phyloP scores from a whole-genome alignment of 2,888 invertebrate genomes.

The Drosophila buzzatii region DNA sequence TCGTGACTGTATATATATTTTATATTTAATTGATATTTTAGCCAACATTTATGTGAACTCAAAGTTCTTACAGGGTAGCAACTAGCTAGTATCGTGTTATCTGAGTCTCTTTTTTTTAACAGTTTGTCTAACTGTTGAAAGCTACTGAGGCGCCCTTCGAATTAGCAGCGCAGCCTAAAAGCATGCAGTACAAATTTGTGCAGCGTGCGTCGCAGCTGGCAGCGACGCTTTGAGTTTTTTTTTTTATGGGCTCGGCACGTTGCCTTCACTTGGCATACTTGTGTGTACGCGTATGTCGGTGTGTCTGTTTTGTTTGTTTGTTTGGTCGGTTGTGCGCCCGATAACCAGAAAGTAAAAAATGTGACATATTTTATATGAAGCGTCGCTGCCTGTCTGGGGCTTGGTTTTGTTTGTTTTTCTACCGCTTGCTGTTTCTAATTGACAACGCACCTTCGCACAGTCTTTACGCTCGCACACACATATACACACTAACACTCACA shows the following conservation, averaged over 20 bases:
- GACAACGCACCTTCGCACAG: constrained; percentile 67
- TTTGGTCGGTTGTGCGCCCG: constrained; percentile 54
- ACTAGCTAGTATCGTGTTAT: neutral
- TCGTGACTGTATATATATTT: neutral
- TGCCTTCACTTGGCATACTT: constrained; percentile 23
- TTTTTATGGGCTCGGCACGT: constrained; percentile 79
- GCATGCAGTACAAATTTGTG: constrained; percentile 42
- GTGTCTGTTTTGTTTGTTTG: constrained; percentile 33
- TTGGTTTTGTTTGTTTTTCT: constrained; percentile 56
- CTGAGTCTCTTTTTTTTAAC: constrained; percentile 1
- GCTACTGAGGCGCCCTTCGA: constrained; percentile 14
- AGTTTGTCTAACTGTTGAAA: constrained; percentile 59
- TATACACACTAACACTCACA: constrained; percentile 7
- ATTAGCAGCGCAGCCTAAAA: constrained; percentile 49
- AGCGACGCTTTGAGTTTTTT: constrained; percentile 49
- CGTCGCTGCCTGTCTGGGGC: constrained; percentile 53
- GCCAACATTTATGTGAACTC: neutral
- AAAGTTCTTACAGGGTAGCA: constrained; percentile 2
- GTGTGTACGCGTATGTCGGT: neutral
- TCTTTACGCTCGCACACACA: constrained; percentile 7
- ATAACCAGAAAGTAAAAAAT: constrained; percentile 55
- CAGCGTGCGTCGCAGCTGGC: constrained; percentile 7
- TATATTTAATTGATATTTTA: neutral
- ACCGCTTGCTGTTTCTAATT: constrained; percentile 50
- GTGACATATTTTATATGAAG: constrained; percentile 65